phyloP scores from a whole-genome alignment of 2,888 invertebrate species.

The Epiblema foenella region DNA sequence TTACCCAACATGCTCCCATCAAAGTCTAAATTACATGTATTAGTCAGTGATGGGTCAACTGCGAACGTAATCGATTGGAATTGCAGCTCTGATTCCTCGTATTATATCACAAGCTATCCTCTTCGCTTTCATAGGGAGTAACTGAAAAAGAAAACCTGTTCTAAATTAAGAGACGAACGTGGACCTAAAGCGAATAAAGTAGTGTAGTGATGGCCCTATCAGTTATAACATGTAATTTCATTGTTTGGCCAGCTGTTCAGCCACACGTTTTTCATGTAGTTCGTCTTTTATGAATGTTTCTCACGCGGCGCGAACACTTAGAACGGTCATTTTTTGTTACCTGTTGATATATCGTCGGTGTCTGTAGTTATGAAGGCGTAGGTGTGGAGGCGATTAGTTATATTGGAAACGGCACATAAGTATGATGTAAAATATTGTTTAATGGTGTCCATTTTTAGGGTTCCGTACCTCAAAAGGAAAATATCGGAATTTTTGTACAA shows the following conservation, averaged over 20 bases:
- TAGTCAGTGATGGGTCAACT: slow-evolving; percentile 17
- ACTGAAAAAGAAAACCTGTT: slow-evolving; percentile 6
- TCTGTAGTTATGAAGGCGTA: slow-evolving; percentile 2
- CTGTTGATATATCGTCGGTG: slow-evolving; percentile 11
- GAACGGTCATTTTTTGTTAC: slow-evolving; percentile 4
- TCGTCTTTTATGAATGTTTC: slow-evolving; percentile 23
- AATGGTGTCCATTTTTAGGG: too few species aligned
- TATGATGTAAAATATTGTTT: too few species aligned
- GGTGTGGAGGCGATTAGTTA: background rate
- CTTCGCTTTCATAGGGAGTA: background rate
- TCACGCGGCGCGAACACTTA: slow-evolving; percentile 8
- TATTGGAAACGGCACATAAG: too few species aligned
- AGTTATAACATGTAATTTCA: slow-evolving; percentile 3
- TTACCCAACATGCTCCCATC: slow-evolving; percentile 29
- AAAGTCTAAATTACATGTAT: slow-evolving; percentile 21
- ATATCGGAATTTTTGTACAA: too few species aligned
- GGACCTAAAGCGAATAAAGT: background rate
- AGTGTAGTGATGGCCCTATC: too few species aligned
- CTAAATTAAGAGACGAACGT: background rate
- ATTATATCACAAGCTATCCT: slow-evolving; percentile 1
- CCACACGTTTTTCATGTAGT: slow-evolving; percentile 25
- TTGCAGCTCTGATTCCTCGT: slow-evolving; percentile 16
- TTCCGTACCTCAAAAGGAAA: too few species aligned
- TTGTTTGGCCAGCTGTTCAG: slow-evolving; percentile 10
- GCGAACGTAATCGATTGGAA: slow-evolving; percentile 14